Percentiles rank a stretch among this genome's conserved stretches.
Conservation (phyloP, 2,113 vertebrate genomes). For the Vireo altiloquus region DNA sequence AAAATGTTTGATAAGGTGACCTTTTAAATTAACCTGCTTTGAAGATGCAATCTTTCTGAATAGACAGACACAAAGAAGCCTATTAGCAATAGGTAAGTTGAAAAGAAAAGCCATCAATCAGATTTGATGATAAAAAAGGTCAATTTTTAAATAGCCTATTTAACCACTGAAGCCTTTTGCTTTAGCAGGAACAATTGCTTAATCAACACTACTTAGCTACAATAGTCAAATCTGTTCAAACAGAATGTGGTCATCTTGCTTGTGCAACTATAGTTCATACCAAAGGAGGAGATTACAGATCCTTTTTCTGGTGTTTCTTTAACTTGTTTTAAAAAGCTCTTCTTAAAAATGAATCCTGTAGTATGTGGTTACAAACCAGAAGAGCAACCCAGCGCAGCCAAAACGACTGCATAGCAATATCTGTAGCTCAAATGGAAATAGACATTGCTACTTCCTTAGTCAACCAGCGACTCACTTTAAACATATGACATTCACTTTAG, state of each 20-base stretch:
- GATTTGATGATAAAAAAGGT: neutral
- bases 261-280: neutral
- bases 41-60: conserved; percentile 22
- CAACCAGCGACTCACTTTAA: neutral
- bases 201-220: neutral
- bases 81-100: conserved; percentile 4
- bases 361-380: neutral
- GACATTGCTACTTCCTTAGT: neutral
- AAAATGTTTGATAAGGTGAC: conserved; percentile 15
- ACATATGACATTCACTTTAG: neutral
- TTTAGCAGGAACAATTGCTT: neutral
- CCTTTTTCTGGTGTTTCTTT: neutral
- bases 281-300: neutral
- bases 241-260: neutral
- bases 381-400: neutral
- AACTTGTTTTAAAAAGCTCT: neutral
- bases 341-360: neutral
- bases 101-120: neutral
- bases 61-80: conserved; percentile 1
- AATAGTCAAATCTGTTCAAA: neutral
- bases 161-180: neutral
- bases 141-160: neutral
- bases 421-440: neutral
- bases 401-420: neutral
- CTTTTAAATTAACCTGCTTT: conserved; percentile 33